phyloP scores from a whole-genome alignment of 2,888 invertebrate species.

The Spilarctia lutea region DNA sequence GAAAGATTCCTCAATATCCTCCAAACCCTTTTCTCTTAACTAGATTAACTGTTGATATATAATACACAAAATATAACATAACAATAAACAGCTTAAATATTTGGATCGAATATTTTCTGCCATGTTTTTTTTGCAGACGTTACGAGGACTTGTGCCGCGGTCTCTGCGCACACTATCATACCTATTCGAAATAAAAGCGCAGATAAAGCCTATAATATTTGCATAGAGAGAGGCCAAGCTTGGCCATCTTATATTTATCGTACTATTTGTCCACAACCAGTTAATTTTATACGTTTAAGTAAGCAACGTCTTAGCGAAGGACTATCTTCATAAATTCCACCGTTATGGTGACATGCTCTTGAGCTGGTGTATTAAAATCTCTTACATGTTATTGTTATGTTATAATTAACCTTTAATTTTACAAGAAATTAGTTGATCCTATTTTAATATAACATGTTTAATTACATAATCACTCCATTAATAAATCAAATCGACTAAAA shows the following conservation, averaged over 20 bases:
- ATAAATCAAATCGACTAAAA: neutral
- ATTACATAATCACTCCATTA: too few relatives aligned
- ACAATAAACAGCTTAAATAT: neutral
- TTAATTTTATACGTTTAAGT: conserved; percentile 55
- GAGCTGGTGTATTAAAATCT: conserved; percentile 6
- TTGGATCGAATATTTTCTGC: neutral
- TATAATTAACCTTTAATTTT: neutral
- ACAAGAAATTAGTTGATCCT: too few relatives aligned
- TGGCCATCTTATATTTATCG: conserved; percentile 68
- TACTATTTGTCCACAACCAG: conserved; percentile 62
- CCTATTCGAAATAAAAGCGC: conserved; percentile 50
- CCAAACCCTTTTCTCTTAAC: too few relatives aligned
- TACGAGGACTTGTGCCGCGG: conserved; percentile 43
- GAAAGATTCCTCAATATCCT: too few relatives aligned
- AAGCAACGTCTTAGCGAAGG: conserved; percentile 33
- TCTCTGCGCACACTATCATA: conserved; percentile 43
- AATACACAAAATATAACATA: neutral
- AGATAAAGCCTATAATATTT: conserved; percentile 80
- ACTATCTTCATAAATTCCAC: conserved; percentile 31
- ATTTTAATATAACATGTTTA: too few relatives aligned
- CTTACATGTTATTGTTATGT: neutral
- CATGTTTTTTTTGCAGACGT: conserved; percentile 41
- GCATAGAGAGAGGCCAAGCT: conserved; percentile 71
- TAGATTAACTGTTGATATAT: too few relatives aligned
- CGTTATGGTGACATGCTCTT: conserved; percentile 26